phyloP scores from a whole-genome alignment of 2,797 vertebrate species.

The Sciurus vulgaris region DNA sequence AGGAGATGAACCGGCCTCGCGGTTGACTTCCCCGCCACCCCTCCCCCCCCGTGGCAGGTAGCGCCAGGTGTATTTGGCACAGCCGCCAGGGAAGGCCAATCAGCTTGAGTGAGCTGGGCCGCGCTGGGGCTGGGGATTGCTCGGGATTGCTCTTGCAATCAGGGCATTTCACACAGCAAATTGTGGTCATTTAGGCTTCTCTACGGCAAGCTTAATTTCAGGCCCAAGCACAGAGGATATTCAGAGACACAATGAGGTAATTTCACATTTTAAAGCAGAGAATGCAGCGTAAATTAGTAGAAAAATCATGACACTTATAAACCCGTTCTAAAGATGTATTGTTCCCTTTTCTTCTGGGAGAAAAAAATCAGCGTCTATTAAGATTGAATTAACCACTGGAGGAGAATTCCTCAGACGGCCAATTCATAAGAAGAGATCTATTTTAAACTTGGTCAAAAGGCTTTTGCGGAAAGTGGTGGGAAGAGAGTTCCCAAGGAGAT shows the following conservation, averaged over 20 bases:
- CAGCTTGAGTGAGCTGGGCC: constrained; percentile 87
- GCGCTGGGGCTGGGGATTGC: constrained; percentile 85
- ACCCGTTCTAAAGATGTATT: constrained; percentile 89
- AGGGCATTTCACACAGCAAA: constrained; percentile 90
- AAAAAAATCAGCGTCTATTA: constrained; percentile 88
- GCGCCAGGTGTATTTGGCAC: constrained; percentile 81
- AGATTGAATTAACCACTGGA: constrained; percentile 88
- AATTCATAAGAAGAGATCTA: constrained; percentile 84
- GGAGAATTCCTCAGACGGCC: constrained; percentile 85
- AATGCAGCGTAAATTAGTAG: constrained; percentile 88
- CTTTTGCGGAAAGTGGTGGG: constrained; percentile 75
- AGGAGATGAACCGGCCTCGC: neutral
- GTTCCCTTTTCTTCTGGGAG: constrained; percentile 87
- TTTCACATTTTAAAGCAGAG: constrained; percentile 88
- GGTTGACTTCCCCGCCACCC: neutral
- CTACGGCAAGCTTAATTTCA: constrained; percentile 87
- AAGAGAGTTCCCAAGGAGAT: constrained; percentile 80
- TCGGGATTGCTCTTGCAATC: constrained; percentile 90
- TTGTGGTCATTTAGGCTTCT: constrained; percentile 91
- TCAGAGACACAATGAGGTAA: constrained; percentile 90
- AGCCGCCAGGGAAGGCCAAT: constrained; percentile 86
- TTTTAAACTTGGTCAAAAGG: constrained; percentile 86
- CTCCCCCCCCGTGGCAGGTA: constrained; percentile 61
- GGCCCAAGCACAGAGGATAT: constrained; percentile 87
- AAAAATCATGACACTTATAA: constrained; percentile 89